Base-by-base conservation (phyloP, 2,888 invertebrate species). In the Galerucella pusilla region DNA sequence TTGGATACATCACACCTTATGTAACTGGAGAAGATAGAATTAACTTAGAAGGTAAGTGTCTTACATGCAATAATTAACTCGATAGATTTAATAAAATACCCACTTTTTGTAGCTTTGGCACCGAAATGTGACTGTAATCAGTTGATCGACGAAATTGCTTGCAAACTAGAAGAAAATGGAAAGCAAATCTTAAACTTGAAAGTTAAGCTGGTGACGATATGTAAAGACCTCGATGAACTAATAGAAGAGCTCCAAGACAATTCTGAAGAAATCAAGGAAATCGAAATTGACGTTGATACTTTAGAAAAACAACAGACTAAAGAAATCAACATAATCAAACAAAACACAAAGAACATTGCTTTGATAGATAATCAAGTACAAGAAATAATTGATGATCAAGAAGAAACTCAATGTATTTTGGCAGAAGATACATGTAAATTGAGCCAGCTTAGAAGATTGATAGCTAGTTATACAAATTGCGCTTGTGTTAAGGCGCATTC, bases 121-220 rank as follows among this genome's bases (percentile, higher is more conserved):
- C 46, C n/a, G 46, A 65, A 65, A 65, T 65, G 64, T 16, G 46
- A 46, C 1, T 65, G 64, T 46, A 46, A 16, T 16, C 46, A 65
- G 2, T 9, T 11, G n/a, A 65, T 65, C 42, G 46, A 65, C 11
- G 16, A 65, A 46, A 65, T 65, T 16, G 6, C 46, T n/a, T 46
- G 64, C 20, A 46, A 49, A 46, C 10, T 65, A 45, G 45, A 10
- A 16, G 46, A 46, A 7, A 65, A 45, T 45, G 12, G 46, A n/a
- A 46, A 45, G 10, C 42, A 11, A 11, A 46, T 65, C 16, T 20
- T 65, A 5, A 20, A n/a, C 1, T 2, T 46, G 9, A 42, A 20
- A 45, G 10, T 16, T 2, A 65, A 12, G 11, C 12, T 65, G 16
- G 20, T 46, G 1, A 4, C 2, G 14, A 46, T 65, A n/a, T 3